Percentiles rank a stretch among this genome's conserved stretches.
Evolutionary conservation across 2,797 vertebrate species (phyloP).

Genomic region (Syndactyla subalaris): DNA sequence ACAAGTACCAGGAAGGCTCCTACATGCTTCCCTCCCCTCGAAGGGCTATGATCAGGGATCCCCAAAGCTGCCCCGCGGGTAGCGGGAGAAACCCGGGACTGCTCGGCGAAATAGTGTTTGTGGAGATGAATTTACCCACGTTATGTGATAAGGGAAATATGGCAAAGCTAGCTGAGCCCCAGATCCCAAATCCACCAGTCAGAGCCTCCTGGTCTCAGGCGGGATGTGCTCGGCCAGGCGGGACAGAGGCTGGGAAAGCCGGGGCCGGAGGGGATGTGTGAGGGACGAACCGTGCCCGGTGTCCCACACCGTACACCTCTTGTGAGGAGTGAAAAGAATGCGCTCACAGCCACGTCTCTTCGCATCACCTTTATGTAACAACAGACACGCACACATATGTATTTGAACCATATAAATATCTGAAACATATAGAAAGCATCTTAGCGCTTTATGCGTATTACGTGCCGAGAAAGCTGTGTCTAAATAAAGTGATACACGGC

Average conservation of each 20-base stretch:
- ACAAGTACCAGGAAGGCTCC: not conserved
- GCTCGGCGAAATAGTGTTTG: not conserved
- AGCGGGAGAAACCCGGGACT: too few species aligned
- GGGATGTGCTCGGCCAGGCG: not conserved
- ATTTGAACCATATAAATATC: not conserved
- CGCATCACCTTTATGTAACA: rapidly evolving
- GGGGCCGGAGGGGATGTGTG: not conserved
- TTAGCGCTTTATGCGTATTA: rapidly evolving
- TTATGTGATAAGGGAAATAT: rapidly evolving
- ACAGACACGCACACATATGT: rapidly evolving
- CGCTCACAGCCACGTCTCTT: not conserved
- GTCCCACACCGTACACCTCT: not conserved
- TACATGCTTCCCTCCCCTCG: rapidly evolving
- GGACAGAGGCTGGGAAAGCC: not conserved
- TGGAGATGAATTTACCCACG: not conserved
- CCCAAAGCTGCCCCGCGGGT: not conserved
- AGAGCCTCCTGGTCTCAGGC: not conserved
- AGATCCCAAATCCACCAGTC: rapidly evolving
- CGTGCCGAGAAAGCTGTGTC: rapidly evolving
- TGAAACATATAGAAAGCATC: not conserved
- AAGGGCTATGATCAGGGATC: not conserved
- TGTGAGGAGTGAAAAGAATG: not conserved
- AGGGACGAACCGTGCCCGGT: not conserved
- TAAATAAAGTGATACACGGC: not conserved
- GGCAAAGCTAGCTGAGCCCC: rapidly evolving